Base-by-base conservation (phyloP, 2,888 invertebrate species). In the Meganola albula region DNA sequence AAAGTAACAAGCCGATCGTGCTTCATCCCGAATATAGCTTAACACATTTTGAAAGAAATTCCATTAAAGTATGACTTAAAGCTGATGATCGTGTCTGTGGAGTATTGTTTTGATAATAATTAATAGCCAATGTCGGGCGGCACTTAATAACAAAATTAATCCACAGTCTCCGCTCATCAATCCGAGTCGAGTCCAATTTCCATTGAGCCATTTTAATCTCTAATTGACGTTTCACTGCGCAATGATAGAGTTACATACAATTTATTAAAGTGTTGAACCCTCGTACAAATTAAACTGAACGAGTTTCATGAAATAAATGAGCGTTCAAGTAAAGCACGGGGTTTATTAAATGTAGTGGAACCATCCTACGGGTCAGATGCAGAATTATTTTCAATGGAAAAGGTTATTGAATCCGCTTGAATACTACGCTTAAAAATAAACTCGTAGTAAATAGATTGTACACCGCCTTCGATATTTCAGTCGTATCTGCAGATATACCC, bases 191-290 rank as follows among this genome's bases (percentile, higher is more conserved):
- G 41, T 61, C 61, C 52, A 61, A 71, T 73, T 68, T 66, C 58
- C 61, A 66, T 61, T 56, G 48, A 58, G 55, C 52, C 47, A 48
- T 67, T 77, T 75, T 66, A 74, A 72, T 69, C 61, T 63, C 62
- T 71, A 74, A 74, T 74, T 74, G 71, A 70, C 67, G 67, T 69
- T 75, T 71, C 60, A 66, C 50, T 58, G 54, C 51, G 46, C 56
- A 53, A 53, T 61, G 63, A 62, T 59, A 62, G 58, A 69, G 61
- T 64, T 44, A 38, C 59, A 48, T 45, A 48, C 47, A 60, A 65
- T 69, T 66, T 64, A 69, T 65, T 53, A 60, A 7, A 5, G 31
- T 38, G 41, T 40, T 36, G 49, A 50, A 35, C 36, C 20, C 34
- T 33, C 42, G 27, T 49, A 34, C 37, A 53, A 50, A 50, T 45